phyloP scores from a whole-genome alignment of 2,888 invertebrate species.

The Tipula vernalis region DNA sequence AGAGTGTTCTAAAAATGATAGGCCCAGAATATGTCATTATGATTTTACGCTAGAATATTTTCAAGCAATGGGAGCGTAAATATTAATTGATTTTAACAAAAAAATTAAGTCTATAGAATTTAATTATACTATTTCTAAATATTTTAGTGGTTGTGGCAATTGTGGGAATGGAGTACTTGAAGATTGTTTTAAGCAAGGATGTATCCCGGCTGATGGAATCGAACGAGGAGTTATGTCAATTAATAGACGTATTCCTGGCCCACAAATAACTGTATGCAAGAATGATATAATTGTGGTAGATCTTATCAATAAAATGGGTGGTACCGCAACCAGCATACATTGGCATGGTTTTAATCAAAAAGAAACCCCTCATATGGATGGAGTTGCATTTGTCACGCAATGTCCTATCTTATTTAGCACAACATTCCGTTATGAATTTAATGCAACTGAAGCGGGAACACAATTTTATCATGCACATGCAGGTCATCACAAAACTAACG shows the following conservation, averaged over 20 bases:
- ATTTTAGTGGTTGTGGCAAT: slow-evolving; percentile 34
- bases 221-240: slow-evolving; percentile 35
- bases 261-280: slow-evolving; percentile 46
- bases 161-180: slow-evolving; percentile 30
- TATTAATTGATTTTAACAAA: slow-evolving; percentile 11
- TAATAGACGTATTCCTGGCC: slow-evolving; percentile 39
- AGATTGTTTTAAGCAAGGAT: slow-evolving; percentile 38
- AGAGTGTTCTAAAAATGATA: slow-evolving; percentile 18
- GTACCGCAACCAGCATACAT: slow-evolving; percentile 68
- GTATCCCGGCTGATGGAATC: slow-evolving; percentile 38
- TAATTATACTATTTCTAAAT: neutral
- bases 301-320: slow-evolving; percentile 59
- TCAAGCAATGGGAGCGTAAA: slow-evolving; percentile 33
- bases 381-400: slow-evolving; percentile 70
- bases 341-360: slow-evolving; percentile 80
- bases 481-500: slow-evolving; percentile 67
- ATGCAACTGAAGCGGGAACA: slow-evolving; percentile 57
- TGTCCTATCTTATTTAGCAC: slow-evolving; percentile 63
- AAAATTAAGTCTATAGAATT: neutral
- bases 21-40: slow-evolving; percentile 31
- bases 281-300: slow-evolving; percentile 69
- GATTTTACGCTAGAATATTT: slow-evolving; percentile 35
- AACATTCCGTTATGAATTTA: slow-evolving; percentile 54
- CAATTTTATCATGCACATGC: slow-evolving; percentile 62
- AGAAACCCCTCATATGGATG: slow-evolving; percentile 69